Conservation (phyloP, 2,797 vertebrate genomes). For the Helicolenus hilgendorfi region DNA sequence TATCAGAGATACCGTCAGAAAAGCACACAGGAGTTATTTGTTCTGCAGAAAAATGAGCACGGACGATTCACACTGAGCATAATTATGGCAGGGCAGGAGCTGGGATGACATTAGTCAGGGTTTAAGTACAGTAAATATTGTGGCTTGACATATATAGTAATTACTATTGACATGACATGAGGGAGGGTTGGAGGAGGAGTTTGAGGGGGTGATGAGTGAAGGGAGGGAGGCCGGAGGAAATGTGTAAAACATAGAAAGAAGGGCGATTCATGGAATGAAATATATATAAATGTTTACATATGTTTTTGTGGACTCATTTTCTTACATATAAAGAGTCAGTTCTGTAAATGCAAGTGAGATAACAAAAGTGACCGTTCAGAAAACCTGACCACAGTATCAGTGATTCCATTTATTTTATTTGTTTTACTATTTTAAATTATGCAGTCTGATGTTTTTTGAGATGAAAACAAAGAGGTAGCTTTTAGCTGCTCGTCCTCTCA, state of each 20-base stretch:
- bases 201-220: not conserved
- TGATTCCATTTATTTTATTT: too few relatives aligned
- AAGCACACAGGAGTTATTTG: slow-evolving; percentile 6
- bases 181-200: not conserved
- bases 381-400: too few relatives aligned
- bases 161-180: slow-evolving; percentile 2
- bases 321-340: not conserved
- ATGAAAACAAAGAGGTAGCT: not conserved
- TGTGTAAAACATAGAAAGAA: not conserved
- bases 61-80: not conserved
- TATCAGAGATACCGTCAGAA: slow-evolving; percentile 26
- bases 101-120: slow-evolving; percentile 7
- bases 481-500: too few relatives aligned
- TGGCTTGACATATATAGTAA: slow-evolving; percentile 13
- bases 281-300: not conserved
- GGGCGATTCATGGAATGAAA: not conserved
- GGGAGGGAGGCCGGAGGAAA: not conserved
- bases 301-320: not conserved
- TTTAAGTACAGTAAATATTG: slow-evolving; percentile 49
- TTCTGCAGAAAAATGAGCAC: slow-evolving; percentile 40
- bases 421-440: not conserved
- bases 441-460: not conserved
- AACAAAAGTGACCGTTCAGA: too few relatives aligned
- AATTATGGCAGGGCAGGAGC: not conserved
- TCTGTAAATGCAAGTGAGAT: too few relatives aligned